Conservation (phyloP, 2,888 invertebrate species). For the Allygus modestus region DNA sequence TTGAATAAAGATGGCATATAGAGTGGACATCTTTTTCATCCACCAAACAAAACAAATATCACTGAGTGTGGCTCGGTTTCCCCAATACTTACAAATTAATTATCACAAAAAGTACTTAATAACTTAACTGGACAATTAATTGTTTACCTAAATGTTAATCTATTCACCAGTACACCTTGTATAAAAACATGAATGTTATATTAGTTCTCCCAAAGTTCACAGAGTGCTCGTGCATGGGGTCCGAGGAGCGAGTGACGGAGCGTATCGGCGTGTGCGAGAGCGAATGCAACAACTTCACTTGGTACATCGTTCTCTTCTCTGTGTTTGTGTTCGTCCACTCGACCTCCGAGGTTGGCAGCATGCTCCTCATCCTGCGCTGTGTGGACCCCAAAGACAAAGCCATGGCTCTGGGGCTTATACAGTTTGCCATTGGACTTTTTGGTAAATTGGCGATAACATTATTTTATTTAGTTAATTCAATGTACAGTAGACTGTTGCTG, state of each 20-base stretch:
- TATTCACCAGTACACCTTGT: no score
- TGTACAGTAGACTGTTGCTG: no score
- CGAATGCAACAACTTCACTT: conserved; percentile 87
- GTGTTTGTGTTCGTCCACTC: conserved; percentile 94
- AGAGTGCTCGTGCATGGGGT: conserved; percentile 76
- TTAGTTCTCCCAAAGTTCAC: conserved; percentile 76
- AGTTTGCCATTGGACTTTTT: conserved; percentile 95
- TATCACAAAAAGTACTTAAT: no score
- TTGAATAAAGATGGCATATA: no score
- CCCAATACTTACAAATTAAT: no score
- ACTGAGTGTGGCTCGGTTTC: no score
- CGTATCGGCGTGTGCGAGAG: conserved; percentile 89
- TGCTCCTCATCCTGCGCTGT: conserved; percentile 92
- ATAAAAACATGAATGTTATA: no score
- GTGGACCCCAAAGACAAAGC: conserved; percentile 95
- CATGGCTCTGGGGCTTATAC: conserved; percentile 95
- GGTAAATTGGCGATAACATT: conserved; percentile 75
- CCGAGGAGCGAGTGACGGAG: conserved; percentile 75
- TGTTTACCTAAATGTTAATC: no score
- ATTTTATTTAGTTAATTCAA: not conserved
- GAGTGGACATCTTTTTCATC: no score
- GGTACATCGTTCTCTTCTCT: conserved; percentile 90
- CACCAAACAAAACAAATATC: no score
- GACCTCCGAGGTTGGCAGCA: conserved; percentile 94
- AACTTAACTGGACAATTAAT: no score